phyloP scores from a whole-genome alignment of 2,113 vertebrate genomes.

The Hemibagrus wyckioides region DNA sequence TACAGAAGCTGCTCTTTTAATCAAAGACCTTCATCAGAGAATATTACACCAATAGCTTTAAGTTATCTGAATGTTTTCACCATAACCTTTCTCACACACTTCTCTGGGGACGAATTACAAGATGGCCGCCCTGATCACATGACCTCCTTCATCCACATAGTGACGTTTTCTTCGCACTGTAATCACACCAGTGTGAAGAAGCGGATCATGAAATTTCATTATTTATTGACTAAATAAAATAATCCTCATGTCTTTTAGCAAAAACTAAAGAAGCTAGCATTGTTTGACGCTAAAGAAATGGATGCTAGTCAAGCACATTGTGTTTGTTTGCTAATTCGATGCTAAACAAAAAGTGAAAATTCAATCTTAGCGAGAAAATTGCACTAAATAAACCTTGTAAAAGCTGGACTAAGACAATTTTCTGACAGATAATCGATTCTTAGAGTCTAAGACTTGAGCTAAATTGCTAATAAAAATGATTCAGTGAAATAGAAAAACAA shows the following conservation, averaged over 20 bases:
- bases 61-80: no score
- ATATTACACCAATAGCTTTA: no score
- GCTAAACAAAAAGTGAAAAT: no score
- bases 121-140: neutral
- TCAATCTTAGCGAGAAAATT: neutral
- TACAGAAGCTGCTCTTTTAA: no score
- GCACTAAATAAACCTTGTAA: neutral
- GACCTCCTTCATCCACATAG: no score
- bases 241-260: neutral
- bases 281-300: neutral
- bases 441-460: neutral
- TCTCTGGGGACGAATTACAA: neutral
- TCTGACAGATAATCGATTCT: neutral
- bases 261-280: neutral
- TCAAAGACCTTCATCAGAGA: no score
- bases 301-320: neutral
- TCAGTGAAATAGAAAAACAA: neutral
- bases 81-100: neutral
- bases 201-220: neutral
- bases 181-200: neutral
- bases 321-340: neutral
- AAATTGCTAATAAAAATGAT: neutral
- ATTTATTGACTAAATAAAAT: neutral
- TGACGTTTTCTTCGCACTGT: neutral
- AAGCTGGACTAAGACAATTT: neutral